Base-by-base conservation (phyloP, 2,888 invertebrate species). In the Camptogramma bilineatum region DNA sequence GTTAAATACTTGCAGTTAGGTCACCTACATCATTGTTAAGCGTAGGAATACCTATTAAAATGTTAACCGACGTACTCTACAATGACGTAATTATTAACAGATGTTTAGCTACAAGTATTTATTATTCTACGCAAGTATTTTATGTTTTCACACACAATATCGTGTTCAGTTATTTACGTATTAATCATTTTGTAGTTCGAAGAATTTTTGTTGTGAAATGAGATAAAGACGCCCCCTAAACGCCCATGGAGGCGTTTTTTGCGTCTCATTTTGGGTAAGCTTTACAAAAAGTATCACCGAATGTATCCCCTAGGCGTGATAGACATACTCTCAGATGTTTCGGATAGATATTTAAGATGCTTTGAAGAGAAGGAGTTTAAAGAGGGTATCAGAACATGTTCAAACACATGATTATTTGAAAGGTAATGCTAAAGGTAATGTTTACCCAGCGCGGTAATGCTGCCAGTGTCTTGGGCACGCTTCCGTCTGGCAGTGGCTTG, bases 191-290 rank as follows among this genome's bases (percentile, higher is more conserved):
- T 51, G 24, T 21, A 31, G 13, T 56, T 56, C 56, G 21, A 48
- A 48, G 56, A 56, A 56, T 56, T 56, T 48, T 34, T 56, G 47
- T 56, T 56, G 56, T 56, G 48, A 48, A 39, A 56, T 48, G 18
- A 48, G 17, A 8, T 19, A 9, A 55, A 56, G 34, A 48, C 56
- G 56, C 56, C 56, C 56, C 56, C 21, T 56, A 13, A 34, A 39
- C 56, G 56, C 56, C 56, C 47, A 18, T 34, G 34, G 19, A 48
- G 28, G 34, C 4, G 19, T 51, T 4, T 28, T 44, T 51, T 58
- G 9, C 51, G 58, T 18, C 24, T 28, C 3, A 28, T 51, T 42
- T 50, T 44, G 24, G 21, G 17, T 17, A 9, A 18, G 19, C 1
- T 39, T 39, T 39, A 39, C 34, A 0, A 4, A 39, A 9, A 13